Base-by-base conservation (phyloP, 2,113 vertebrate genomes). In the Peromyscus californicus region DNA sequence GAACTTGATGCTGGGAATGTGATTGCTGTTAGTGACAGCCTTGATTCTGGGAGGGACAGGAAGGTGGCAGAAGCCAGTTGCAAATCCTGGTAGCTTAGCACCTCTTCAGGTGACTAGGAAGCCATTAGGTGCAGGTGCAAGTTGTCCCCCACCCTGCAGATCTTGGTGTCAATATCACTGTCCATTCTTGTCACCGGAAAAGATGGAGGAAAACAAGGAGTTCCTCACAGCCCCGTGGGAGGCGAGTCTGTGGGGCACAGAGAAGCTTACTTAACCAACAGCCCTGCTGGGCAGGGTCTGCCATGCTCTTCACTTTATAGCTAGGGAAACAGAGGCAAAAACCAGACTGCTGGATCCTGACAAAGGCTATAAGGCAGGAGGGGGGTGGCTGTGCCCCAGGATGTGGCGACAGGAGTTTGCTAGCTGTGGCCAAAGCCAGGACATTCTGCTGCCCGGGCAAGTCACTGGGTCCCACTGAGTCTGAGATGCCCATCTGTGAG, bases 91-190 rank as follows among this genome's bases (percentile, higher is more conserved):
- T 29, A 2, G 33, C 7, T 54, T 42, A 65, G 39, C n/a, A 9
- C 59, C 39, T 85, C 59, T 63, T 63, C 59, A 31, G 24, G 39
- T 31, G 59, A 65, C 19, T 31, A 31, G 5, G 16, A 65, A 65
- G 39, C 26, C 59, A 31, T 9, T 9, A 19, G 39, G 39, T 85
- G 24, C 65, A 4, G 26, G 59, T 31, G 7, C 9, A 42, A 42
- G 15, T 17, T 0, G 0, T 9, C 57, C 17, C 69, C 59, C 10
- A 0, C 17, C 11, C 31, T 0, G 11, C 0, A 3, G 91, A 31
- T 45, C 19, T 16, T 54, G 19, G 4, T 0, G 0, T 1, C 24
- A 31, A 26, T 70, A 9, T 4, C 29, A 0, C 3, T 1, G 9
- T 15, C 31, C 22, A 36, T 42, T 10, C 2, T 2, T 33, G 19